Conservation (phyloP, 2,888 invertebrate genomes). For the Seira sanloemensis region DNA sequence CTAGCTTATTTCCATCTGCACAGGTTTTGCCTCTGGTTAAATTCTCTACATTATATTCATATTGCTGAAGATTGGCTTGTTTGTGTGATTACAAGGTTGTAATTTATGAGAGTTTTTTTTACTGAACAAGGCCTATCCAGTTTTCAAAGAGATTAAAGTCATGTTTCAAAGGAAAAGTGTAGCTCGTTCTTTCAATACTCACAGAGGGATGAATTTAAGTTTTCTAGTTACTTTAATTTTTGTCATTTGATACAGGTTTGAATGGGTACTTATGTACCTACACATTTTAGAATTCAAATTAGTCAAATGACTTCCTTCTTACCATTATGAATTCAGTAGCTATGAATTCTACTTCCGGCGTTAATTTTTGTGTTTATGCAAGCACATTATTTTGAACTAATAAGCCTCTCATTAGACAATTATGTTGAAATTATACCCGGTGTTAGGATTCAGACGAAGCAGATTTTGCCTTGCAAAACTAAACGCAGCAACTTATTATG, state of each 20-base stretch:
- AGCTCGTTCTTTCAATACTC: neutral
- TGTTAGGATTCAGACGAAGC: too few species aligned
- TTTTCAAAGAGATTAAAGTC: neutral
- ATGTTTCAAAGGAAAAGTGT: too few species aligned
- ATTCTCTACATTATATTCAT: neutral
- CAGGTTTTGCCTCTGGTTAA: neutral
- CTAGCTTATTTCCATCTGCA: too few species aligned
- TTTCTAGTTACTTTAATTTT: neutral
- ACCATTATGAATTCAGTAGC: neutral
- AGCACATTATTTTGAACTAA: neutral
- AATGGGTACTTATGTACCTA: neutral
- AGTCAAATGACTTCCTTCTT: neutral
- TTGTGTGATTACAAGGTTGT: neutral
- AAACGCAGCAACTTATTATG: too few species aligned
- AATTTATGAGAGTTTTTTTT: neutral
- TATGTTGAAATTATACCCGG: too few species aligned
- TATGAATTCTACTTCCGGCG: neutral
- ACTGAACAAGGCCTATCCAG: neutral
- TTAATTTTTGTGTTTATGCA: neutral
- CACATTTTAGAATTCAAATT: neutral
- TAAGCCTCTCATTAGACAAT: too few species aligned
- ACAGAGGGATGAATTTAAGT: neutral
- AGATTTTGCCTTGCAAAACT: too few species aligned
- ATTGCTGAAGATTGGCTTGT: neutral
- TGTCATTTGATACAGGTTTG: neutral